Base-by-base conservation (phyloP, 1,140 invertebrate genomes). In the Brachionus sp. region DNA sequence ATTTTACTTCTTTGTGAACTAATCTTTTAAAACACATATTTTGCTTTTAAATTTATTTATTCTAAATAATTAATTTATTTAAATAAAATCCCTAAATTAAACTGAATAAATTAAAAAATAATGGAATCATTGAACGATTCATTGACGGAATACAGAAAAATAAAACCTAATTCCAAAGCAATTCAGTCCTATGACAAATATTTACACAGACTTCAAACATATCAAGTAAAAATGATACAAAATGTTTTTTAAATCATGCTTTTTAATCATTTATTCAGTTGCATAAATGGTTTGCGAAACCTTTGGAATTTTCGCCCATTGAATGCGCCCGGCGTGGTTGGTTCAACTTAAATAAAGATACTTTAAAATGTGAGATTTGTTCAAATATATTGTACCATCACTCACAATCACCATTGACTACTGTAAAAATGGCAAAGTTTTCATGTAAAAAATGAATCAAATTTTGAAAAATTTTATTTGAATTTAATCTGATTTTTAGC, bases 231-330 rank as follows among this genome's bases (percentile, higher is more conserved):
- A 35, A 16, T 50, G 16, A 16, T 23, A 19, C 1, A 64, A 62
- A 19, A 9, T 16, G 12, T 35, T 62, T 80, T 50, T 9, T 19
- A n/a, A 9, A 23, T n/a, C 23, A 29, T 66, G 23, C 33, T 66
- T 25, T n/a, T 7, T n/a, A 50, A 29, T 23, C 25, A 23, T 46
- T 78, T 53, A 3, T 29, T 50, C 12, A 78, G 75, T 10, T 62
- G 37, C 75, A 78, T 57, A 80, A 57, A 62, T 82, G 80, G 80
- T 82, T 82, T 53, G 80, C 37, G 1, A 82, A 82, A 42, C 80
- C 80, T 46, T 6, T 1, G 3, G 62, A 68, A 37, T 66, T 82
- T 37, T 82, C 57, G 10, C 57, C 80, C 0, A 68, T 82, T 23
- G 80, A 82, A 70, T 82, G 80, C 25, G 80, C 80, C 16, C 13